Base-by-base conservation (phyloP, 2,113 vertebrate species). In the Tylochromis polylepis region DNA sequence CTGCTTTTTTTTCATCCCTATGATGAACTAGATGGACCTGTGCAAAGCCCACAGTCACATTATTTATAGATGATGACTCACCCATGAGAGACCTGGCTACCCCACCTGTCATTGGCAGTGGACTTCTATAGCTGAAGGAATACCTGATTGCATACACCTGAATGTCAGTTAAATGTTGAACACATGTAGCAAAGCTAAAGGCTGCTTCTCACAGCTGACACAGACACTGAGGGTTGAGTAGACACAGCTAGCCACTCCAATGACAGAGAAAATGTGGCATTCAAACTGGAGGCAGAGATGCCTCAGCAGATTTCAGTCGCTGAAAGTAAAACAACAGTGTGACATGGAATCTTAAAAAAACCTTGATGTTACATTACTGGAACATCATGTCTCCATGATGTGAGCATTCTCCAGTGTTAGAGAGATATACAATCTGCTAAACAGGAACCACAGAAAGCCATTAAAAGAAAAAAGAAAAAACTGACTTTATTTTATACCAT, bases 21-120 rank as follows among this genome's bases (percentile, higher is more conserved):
- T 91, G 91, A 94, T 91, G 86, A 95, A 88, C 90, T 65, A 90
- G 51, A 85, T 80, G 86, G 9, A 85, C 86, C 92, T 77, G 77
- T 78, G 56, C 77, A 78, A 78, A 87, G 78, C 72, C 85, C 41
- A 79, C 89, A 83, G 57, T 89, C 86, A 90, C 92, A 91, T 93
- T 86, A 93, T 93, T 93, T 89, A 92, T 57, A 87, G 91, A 94
- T 95, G 94, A 95, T 95, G 94, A 95, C 95, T 88, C 88, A 85
- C 72, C 72, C 84, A 34, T 70, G 46, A 86, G 87, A 51, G 88
- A 85, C 91, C 90, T 78, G 65, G 87, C 90, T 89, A 90, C 85
- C 91, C 81, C 86, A 67, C 87, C 88, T 92, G 89, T 79, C 31
- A 31, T 31, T 31, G 10, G 31, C 6, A 2, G 60, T 36, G 60